Evolutionary conservation across 2,888 invertebrate species (phyloP), one percentile per base, ranked within the genome.

Genomic region (Hypena proboscidalis): DNA sequence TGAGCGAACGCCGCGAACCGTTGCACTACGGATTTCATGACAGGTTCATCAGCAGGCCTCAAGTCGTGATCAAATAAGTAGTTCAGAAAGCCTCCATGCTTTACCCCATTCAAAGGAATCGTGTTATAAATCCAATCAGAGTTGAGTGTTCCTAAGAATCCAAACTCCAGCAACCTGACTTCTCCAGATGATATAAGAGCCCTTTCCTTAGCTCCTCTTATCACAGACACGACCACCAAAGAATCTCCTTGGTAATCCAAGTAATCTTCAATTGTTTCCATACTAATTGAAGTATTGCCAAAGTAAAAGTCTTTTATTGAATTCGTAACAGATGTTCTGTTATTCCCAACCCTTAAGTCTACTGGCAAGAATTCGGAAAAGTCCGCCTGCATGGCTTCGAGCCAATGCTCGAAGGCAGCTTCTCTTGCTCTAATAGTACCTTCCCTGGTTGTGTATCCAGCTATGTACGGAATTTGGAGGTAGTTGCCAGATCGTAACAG

Each of bases 211-310:
- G 74, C 79, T 4, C 76, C 76, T 67, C 80, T 75, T 15, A 88
- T 78, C 0, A 71, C 66, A 0, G 90, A 76, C 2, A 86, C 70
- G 1, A 79, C 55, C 3, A 85, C 69, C 20, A 83, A 58, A 2
- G 77, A 79, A 29, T 90, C 90, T 9, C 90, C 90, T 20, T 85
- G 67, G 40, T 80, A 90, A 8, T 81, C 80, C 15, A 90, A 68
- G 44, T 65, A 90, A 47, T 88, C 85, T 37, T 81, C 74, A 34
- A 87, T 81, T 0, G 76, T 77, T 1, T 62, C 76, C 69, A 81
- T 78, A 22, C 58, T 71, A 1, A 85, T 68, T 0, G 45, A 19
- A 13, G 58, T 71, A 4, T 72, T 69, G 0, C 59, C 57, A 29
- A 90, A 90, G 53, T 90, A 90, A 37, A 70, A 77, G 0, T 77